Percentiles rank a stretch among this genome's conserved stretches.
phyloP scores from a whole-genome alignment of 2,888 invertebrate species.

The Homarus gammarus region DNA sequence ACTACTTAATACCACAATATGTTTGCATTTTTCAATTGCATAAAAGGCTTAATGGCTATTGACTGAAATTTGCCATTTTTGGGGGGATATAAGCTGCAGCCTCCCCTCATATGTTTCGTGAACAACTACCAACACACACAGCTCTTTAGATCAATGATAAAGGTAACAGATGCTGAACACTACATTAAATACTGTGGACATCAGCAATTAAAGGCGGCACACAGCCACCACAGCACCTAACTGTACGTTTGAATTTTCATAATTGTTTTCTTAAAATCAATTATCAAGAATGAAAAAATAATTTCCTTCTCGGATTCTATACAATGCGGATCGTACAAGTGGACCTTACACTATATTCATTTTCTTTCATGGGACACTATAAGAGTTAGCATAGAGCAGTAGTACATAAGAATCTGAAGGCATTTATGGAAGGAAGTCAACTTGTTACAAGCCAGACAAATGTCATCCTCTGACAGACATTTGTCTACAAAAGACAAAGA shows the following conservation, averaged over 20 bases:
- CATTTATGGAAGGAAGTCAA: slow-evolving; percentile 39
- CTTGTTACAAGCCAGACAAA: slow-evolving; percentile 17
- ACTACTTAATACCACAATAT: too few relatives aligned
- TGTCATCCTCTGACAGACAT: background rate
- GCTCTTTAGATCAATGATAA: slow-evolving; percentile 57
- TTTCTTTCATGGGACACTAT: slow-evolving; percentile 1
- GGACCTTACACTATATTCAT: slow-evolving; percentile 39
- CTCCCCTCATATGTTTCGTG: slow-evolving; percentile 66
- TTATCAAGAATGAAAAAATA: slow-evolving; percentile 54
- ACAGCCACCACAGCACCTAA: slow-evolving; percentile 70
- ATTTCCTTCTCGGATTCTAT: slow-evolving; percentile 30
- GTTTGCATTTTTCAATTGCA: background rate
- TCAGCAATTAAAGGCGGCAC: slow-evolving; percentile 58
- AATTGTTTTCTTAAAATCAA: slow-evolving; percentile 14
- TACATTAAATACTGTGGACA: slow-evolving; percentile 71
- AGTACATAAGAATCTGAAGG: slow-evolving; percentile 36
- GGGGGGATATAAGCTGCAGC: slow-evolving; percentile 43
- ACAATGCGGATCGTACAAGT: slow-evolving; percentile 53
- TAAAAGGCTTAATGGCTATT: background rate
- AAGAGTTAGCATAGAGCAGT: slow-evolving; percentile 46
- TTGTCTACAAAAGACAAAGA: slow-evolving; percentile 3
- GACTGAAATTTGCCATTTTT: slow-evolving; percentile 28
- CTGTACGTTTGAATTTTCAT: slow-evolving; percentile 37
- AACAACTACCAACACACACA: slow-evolving; percentile 67
- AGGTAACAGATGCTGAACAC: slow-evolving; percentile 68